Conservation (phyloP, 2,113 vertebrate genomes). For the Meleagris gallopavo region DNA sequence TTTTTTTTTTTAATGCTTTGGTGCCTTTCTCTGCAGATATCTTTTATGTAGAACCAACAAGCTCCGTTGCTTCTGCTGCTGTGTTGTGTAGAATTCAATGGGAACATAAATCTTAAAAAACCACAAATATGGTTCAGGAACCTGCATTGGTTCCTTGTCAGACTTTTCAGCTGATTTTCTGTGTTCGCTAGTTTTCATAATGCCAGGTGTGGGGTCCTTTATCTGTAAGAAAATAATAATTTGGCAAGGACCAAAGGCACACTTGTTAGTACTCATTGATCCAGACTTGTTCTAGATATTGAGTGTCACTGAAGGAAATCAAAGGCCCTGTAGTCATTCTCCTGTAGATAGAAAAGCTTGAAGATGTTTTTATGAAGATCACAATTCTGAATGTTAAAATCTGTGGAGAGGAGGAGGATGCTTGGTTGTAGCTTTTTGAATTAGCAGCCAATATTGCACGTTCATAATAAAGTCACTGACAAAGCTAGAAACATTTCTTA, state of each 20-base stretch:
- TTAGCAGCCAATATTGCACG: slow-evolving; percentile 38
- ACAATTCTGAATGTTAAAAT: not conserved
- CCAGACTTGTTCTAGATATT: not conserved
- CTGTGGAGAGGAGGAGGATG: not conserved
- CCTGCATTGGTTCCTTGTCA: not conserved
- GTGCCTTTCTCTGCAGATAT: not conserved
- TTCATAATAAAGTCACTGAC: slow-evolving; percentile 30
- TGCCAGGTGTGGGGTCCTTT: not conserved
- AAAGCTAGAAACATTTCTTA: slow-evolving; percentile 30
- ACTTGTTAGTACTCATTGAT: not conserved
- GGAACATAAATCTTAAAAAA: not conserved
- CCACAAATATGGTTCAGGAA: accelerated
- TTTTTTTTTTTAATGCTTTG: not conserved
- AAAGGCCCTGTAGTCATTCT: not conserved
- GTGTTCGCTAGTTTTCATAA: not conserved
- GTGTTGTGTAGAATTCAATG: not conserved
- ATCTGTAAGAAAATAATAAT: not conserved
- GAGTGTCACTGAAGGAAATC: not conserved
- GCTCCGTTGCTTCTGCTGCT: not conserved
- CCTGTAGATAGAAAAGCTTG: not conserved
- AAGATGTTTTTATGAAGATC: not conserved
- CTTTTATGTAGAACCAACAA: not conserved
- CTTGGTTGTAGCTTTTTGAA: slow-evolving; percentile 42
- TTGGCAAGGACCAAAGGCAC: not conserved
- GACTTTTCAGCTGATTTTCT: not conserved